Percentiles rank a stretch among this genome's conserved stretches.
Evolutionary conservation across 2,797 vertebrate species (phyloP).

Genomic region (Varecia variegata): DNA sequence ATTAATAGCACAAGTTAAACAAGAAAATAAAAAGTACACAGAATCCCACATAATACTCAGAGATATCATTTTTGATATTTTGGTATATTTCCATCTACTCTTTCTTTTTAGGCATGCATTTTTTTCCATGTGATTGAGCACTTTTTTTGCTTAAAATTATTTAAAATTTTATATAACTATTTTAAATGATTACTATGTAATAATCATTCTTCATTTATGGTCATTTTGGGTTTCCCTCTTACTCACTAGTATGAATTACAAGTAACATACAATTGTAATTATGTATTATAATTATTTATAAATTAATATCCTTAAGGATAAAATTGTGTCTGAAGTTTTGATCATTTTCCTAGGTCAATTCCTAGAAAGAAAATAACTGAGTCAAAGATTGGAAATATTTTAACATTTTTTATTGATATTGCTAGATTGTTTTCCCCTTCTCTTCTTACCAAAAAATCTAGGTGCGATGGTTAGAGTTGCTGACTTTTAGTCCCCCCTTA

Average conservation of each 20-base stretch:
- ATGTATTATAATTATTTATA: not conserved
- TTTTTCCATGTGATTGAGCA: not conserved
- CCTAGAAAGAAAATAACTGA: not conserved
- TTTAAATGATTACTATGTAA: not conserved
- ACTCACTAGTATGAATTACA: not conserved
- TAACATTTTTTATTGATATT: conserved; percentile 8
- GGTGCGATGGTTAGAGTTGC: not conserved
- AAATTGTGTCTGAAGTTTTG: conserved; percentile 18
- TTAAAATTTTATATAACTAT: conserved; percentile 16
- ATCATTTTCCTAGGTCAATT: not conserved
- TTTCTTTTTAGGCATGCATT: not conserved
- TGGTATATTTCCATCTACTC: conserved; percentile 7
- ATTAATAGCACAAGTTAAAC: not conserved
- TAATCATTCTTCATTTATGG: not conserved
- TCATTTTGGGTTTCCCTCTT: not conserved
- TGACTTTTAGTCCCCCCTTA: not conserved
- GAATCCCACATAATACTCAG: not conserved
- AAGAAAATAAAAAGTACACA: not conserved
- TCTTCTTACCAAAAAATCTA: not conserved
- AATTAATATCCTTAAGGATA: conserved; percentile 17
- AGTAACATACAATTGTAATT: not conserved
- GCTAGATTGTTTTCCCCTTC: not conserved
- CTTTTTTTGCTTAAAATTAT: not conserved
- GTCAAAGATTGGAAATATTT: not conserved
- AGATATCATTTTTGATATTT: not conserved